Base-by-base conservation (phyloP, 2,113 vertebrate species). In the Rhinoderma darwinii region DNA sequence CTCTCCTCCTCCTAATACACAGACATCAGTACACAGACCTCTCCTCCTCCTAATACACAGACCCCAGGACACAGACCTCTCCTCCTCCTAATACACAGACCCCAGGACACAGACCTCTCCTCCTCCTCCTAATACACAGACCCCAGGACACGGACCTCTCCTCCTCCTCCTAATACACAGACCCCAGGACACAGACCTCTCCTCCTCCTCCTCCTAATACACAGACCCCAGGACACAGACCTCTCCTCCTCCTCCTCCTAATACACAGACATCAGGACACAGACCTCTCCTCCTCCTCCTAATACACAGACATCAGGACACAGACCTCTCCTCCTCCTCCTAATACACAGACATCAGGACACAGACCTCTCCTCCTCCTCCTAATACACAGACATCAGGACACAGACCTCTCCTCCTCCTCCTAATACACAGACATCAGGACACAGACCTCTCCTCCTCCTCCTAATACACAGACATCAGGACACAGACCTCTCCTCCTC, bases 361-460 rank as follows among this genome's bases (percentile, higher is more conserved):
- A n/a, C n/a, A n/a, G n/a, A n/a, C n/a, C n/a, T n/a, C n/a, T n/a
- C n/a, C n/a, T 0, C 74, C 30, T 1, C 74, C 44, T 30, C 7
- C 0, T 0, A 20, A 8, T 41, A 0, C 17, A 0, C 50, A 4
- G 0, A n/a, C 0, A 7, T 27, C 56, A 10, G 56, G 56, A 0
- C 17, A 0, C 50, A 2, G 0, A n/a, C 0, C 37, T 44, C 39
- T 44, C 72, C 39, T 43, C 72, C 25, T 80, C 77, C 77, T 78
- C n/a, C n/a, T n/a, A 51, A 78, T 51, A 54, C 63, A 83, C 63
- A 83, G 35, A 61, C 56, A 12, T n/a, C 54, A 83, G n/a, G 35
- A 27, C 27, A 12, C 7, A 20, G 66, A 47, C 61, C 27, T 66
- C 63, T 73, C 27, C 66, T 22, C 66, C 66, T 27, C 78, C 63